Evolutionary conservation across 2,113 vertebrate genomes (phyloP).

Genomic region (Cyprinodon variegatus): DNA sequence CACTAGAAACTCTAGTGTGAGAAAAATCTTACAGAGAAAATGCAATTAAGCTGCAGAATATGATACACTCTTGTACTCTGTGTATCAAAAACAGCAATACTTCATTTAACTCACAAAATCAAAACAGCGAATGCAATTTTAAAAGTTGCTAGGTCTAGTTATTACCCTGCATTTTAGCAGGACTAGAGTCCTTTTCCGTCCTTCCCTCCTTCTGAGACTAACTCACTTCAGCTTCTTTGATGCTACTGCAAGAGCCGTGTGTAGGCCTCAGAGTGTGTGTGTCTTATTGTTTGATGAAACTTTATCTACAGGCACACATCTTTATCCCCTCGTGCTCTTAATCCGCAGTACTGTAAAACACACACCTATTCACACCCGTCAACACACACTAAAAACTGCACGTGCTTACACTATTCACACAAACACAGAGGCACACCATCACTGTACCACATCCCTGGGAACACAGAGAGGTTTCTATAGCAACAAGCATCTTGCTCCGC

Average conservation of each 20-base stretch:
- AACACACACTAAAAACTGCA: background rate
- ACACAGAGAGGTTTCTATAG: constrained; percentile 79
- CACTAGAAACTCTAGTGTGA: background rate
- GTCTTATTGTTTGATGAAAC: constrained; percentile 14
- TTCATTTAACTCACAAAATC: background rate
- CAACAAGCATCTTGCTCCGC: constrained; percentile 83
- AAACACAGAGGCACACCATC: constrained; percentile 43
- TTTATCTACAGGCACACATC: constrained; percentile 49
- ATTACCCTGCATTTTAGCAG: constrained; percentile 4
- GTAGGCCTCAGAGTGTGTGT: constrained; percentile 5
- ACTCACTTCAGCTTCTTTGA: constrained; percentile 10
- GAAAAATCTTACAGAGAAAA: constrained; percentile 9
- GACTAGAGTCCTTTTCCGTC: constrained; percentile 15
- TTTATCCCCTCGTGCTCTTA: constrained; percentile 42
- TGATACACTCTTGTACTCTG: background rate
- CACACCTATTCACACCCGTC: constrained; percentile 7
- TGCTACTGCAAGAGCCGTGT: constrained; percentile 16
- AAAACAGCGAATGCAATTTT: background rate
- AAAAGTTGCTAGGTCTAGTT: background rate
- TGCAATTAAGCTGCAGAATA: background rate
- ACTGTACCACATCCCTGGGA: constrained; percentile 76
- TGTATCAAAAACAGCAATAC: background rate
- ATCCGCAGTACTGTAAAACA: constrained; percentile 16
- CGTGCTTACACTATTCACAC: constrained; percentile 17
- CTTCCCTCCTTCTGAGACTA: constrained; percentile 18